These are phyloP conservation scores for Orestias chungarensis DNA, from an alignment of 2,797 vertebrate genomes.

Conservation along the genomic window DNA sequence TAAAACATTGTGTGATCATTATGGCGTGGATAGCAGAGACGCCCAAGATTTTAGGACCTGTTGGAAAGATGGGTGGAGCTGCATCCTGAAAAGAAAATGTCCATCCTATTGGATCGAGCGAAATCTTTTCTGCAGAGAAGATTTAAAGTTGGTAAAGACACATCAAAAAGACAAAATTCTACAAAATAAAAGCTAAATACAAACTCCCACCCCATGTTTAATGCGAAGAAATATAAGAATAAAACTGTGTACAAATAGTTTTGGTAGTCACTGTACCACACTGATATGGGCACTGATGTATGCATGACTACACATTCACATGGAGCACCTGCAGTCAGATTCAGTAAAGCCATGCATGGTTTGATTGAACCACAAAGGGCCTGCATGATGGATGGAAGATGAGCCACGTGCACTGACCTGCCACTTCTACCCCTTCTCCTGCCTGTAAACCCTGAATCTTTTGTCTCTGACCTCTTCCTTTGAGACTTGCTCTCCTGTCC, in stretches of 20 bases:
- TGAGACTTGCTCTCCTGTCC: conserved; percentile 40
- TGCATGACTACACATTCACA: conserved; percentile 46
- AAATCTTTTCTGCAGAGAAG: neutral
- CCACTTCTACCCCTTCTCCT: conserved; percentile 41
- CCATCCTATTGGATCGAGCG: neutral
- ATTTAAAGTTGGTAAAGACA: neutral
- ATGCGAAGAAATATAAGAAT: neutral
- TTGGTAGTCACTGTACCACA: neutral
- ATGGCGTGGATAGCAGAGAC: neutral
- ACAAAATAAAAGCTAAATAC: neutral
- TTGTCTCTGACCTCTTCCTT: conserved; percentile 43
- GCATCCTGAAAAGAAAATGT: neutral
- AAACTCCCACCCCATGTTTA: neutral
- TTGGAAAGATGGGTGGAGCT: neutral
- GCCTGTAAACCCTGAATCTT: conserved; percentile 9
- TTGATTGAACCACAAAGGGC: conserved; percentile 65
- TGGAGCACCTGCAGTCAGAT: conserved; percentile 52
- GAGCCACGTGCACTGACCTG: conserved; percentile 64
- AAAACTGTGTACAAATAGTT: neutral
- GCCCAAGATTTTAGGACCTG: neutral
- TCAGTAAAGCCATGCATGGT: conserved; percentile 46
- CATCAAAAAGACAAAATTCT: neutral
- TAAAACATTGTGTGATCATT: neutral
- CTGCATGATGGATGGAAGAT: conserved; percentile 66
- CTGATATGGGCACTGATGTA: conserved; percentile 38